phyloP scores from a whole-genome alignment of 2,888 invertebrate species.

The Drosophila dives region DNA sequence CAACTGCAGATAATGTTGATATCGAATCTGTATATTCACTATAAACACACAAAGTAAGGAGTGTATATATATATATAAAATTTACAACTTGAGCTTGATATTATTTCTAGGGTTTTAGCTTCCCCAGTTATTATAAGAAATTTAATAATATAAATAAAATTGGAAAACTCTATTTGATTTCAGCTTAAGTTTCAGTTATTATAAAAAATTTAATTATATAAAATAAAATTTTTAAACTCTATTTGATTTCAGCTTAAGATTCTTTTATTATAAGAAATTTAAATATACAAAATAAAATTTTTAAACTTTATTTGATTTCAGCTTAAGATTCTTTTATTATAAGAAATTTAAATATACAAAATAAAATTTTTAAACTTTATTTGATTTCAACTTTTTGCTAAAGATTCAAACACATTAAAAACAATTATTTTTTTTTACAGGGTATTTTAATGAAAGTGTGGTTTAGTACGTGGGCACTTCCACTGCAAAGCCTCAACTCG shows the following conservation, averaged over 20 bases:
- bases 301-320: background rate
- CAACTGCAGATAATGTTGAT: background rate
- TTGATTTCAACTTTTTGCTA: background rate
- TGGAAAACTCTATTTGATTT: background rate
- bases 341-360: background rate
- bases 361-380: background rate
- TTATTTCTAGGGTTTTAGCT: background rate
- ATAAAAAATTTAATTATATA: background rate
- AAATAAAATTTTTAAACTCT: background rate
- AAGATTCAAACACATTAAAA: background rate
- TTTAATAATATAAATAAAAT: background rate
- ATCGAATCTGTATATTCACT: background rate
- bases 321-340: background rate
- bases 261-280: background rate
- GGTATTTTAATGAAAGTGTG: slow-evolving; percentile 25
- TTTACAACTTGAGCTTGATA: background rate
- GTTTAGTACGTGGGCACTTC: slow-evolving; percentile 27
- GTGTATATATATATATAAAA: background rate
- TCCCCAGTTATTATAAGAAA: background rate
- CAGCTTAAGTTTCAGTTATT: background rate
- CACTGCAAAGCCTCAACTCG: slow-evolving; percentile 46
- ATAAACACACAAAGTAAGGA: background rate
- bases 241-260: background rate
- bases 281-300: background rate
- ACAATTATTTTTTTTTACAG: slow-evolving; percentile 2